phyloP scores from a whole-genome alignment of 2,113 vertebrate species.

The Xyrauchen texanus region DNA sequence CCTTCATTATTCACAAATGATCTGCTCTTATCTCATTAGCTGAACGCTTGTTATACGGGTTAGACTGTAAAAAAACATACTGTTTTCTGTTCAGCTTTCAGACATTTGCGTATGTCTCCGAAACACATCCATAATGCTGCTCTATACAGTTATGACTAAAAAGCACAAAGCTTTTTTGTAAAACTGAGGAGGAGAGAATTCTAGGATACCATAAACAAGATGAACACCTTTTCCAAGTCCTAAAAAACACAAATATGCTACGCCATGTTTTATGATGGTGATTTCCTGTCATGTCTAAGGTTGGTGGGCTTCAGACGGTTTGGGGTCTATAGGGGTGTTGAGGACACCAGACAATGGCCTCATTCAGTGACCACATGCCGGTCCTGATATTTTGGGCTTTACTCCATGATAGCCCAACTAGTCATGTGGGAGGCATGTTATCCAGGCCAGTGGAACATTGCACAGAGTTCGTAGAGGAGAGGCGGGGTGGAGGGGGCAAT shows the following conservation, averaged over 20 bases:
- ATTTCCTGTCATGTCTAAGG: slow-evolving; percentile 29
- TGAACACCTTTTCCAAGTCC: not conserved
- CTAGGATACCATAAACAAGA: slow-evolving; percentile 1
- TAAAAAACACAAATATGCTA: not conserved
- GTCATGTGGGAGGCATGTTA: slow-evolving; percentile 69
- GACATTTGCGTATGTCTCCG: no score
- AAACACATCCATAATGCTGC: not conserved
- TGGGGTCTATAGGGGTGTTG: not conserved
- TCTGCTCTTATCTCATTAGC: no score
- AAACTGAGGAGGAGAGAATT: not conserved
- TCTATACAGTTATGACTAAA: not conserved
- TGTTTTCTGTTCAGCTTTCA: no score
- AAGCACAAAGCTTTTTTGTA: slow-evolving; percentile 14
- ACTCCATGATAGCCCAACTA: slow-evolving; percentile 64
- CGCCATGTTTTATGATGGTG: slow-evolving; percentile 40
- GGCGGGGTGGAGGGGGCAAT: not conserved
- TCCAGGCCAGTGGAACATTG: slow-evolving; percentile 51
- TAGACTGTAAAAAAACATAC: no score
- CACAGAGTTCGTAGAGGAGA: not conserved
- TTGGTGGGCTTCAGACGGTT: not conserved
- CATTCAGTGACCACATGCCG: slow-evolving; percentile 66
- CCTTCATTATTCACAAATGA: no score
- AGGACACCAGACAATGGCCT: slow-evolving; percentile 64
- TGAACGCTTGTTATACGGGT: no score
- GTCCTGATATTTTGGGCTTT: slow-evolving; percentile 69